A percentile compares a stretch with the other conserved stretches of the same genome.
Conservation (phyloP, 2,888 invertebrate genomes). For the Entomobrya proxima region DNA sequence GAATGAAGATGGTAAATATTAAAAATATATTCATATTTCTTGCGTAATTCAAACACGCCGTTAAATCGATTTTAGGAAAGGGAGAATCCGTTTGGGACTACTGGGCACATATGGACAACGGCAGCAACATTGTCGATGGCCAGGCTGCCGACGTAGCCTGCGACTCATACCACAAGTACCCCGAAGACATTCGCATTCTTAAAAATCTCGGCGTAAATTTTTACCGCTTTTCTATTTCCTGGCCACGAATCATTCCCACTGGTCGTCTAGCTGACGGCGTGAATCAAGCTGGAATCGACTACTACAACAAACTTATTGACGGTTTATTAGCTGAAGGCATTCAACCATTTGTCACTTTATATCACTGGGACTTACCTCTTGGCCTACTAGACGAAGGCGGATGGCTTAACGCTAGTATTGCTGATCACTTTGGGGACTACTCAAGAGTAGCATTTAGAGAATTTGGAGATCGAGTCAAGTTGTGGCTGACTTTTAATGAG, state of each 20-base stretch:
- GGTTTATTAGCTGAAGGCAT: constrained; percentile 82
- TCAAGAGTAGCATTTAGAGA: constrained; percentile 78
- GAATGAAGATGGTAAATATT: constrained; percentile 64
- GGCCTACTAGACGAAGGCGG: constrained; percentile 78
- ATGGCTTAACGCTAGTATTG: constrained; percentile 78
- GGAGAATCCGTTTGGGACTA: constrained; percentile 78
- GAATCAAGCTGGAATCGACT: constrained; percentile 84
- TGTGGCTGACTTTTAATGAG: constrained; percentile 71
- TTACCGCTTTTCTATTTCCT: constrained; percentile 86
- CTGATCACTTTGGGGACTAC: constrained; percentile 80
- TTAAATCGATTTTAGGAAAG: constrained; percentile 74
- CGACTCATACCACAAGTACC: constrained; percentile 78
- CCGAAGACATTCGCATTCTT: constrained; percentile 78
- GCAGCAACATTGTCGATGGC: constrained; percentile 76
- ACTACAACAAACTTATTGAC: constrained; percentile 87
- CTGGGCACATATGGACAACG: constrained; percentile 76
- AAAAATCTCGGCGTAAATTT: constrained; percentile 79
- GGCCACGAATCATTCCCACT: constrained; percentile 86
- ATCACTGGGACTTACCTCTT: constrained; percentile 84
- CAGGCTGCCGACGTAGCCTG: constrained; percentile 78
- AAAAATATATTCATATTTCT: background rate
- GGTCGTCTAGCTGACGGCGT: constrained; percentile 83
- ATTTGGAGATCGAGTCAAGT: constrained; percentile 79
- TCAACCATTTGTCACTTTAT: constrained; percentile 80
- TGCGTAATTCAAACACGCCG: background rate